Evolutionary conservation across 2,797 vertebrate species (phyloP).

Genomic region (Propithecus perrieri): DNA sequence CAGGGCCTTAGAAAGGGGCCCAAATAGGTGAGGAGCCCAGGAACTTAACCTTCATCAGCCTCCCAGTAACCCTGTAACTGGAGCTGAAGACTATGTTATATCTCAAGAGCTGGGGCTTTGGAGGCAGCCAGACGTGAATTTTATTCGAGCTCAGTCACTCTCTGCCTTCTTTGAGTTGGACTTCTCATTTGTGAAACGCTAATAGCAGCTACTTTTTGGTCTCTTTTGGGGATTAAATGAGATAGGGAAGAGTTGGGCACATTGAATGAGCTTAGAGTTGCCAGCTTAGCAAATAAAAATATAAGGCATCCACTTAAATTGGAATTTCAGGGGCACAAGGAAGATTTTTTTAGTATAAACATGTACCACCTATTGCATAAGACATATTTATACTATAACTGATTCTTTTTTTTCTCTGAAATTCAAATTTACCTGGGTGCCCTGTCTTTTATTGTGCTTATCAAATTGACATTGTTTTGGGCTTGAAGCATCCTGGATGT

Average conservation of each 20-base stretch:
- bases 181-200: background rate
- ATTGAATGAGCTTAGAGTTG: background rate
- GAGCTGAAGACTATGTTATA: background rate
- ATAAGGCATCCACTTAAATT: background rate
- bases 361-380: background rate
- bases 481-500: background rate
- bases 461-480: background rate
- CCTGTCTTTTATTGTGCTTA: background rate
- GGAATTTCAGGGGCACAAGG: background rate
- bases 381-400: background rate
- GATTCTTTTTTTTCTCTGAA: background rate
- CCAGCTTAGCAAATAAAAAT: conserved; percentile 7
- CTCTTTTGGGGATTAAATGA: background rate
- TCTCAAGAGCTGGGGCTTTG: background rate
- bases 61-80: background rate
- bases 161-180: background rate
- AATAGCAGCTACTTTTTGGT: background rate
- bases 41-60: background rate
- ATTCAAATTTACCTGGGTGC: background rate
- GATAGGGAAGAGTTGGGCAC: background rate
- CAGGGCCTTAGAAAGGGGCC: background rate
- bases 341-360: background rate
- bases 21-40: background rate
- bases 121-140: background rate
- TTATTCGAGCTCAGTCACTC: background rate